Evolutionary conservation across 64 coral and sea anemone genomes (phyloP).

Genomic region (Dendronephthya gigantea): DNA sequence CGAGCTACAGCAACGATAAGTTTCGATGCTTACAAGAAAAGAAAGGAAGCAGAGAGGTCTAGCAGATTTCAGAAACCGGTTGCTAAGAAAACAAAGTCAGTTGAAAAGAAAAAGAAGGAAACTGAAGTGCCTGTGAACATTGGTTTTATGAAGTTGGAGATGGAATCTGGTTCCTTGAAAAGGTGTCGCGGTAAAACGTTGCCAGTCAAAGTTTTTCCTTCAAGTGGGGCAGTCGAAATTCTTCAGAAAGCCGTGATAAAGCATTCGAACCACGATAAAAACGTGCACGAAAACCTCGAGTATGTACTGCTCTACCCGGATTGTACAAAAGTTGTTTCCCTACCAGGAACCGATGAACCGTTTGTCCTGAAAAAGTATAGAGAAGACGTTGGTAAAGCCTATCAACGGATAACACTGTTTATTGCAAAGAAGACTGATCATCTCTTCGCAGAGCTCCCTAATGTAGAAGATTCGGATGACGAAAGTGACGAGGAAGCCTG

Average conservation of each 20-base stretch:
- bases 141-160: conserved; percentile 41
- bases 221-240: conserved; percentile 6
- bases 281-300: conserved; percentile 19
- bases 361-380: conserved; percentile 45
- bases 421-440: conserved; percentile 44
- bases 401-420: conserved; percentile 42
- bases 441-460: conserved; percentile 4
- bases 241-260: conserved; percentile 23
- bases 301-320: conserved; percentile 43
- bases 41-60: conserved; percentile 36
- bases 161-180: conserved; percentile 37
- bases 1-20: background rate
- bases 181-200: conserved; percentile 30
- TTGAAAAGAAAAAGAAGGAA: conserved; percentile 15
- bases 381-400: conserved; percentile 43
- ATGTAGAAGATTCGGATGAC: background rate
- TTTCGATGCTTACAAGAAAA: conserved; percentile 24
- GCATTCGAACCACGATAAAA: conserved; percentile 48
- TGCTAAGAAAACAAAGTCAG: background rate
- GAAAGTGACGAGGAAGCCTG: background rate
- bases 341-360: conserved; percentile 30
- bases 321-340: conserved; percentile 18
- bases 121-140: background rate
- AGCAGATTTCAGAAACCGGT: background rate
- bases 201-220: conserved; percentile 17